These are phyloP conservation scores for Sarcophaga carnaria DNA, from an alignment of 2,888 invertebrate genomes.

Conservation along the genomic window DNA sequence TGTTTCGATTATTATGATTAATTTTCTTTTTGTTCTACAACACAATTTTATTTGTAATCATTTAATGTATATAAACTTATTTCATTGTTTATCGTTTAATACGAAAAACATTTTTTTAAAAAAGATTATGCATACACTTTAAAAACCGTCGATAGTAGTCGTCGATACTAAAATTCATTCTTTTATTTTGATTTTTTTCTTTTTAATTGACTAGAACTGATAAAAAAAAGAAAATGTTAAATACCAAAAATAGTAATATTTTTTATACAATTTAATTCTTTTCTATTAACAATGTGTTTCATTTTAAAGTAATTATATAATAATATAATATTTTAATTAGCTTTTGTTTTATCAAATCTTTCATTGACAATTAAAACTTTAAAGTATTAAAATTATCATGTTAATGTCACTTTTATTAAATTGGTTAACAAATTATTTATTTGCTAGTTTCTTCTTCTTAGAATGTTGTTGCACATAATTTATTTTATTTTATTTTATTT, in stretches of 20 bases:
- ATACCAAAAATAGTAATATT: not conserved
- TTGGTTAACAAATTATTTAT: no score
- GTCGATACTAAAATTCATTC: slow-evolving; percentile 40
- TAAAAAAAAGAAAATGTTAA: slow-evolving; percentile 21
- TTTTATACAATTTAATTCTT: not conserved
- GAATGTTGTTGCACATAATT: not conserved
- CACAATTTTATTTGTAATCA: slow-evolving; percentile 31
- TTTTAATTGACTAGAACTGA: slow-evolving; percentile 42
- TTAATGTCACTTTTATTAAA: not conserved
- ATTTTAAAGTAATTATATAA: slow-evolving; percentile 36
- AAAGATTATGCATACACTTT: slow-evolving; percentile 21
- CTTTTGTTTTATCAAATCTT: not conserved
- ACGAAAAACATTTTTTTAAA: slow-evolving; percentile 7
- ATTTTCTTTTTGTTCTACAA: not conserved
- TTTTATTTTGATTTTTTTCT: slow-evolving; percentile 7
- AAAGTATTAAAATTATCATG: slow-evolving; percentile 3
- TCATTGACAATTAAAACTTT: not conserved
- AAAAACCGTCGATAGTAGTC: not conserved
- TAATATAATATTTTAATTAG: slow-evolving; percentile 31
- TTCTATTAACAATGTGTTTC: not conserved
- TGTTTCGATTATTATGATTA: not conserved
- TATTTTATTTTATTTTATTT: not conserved
- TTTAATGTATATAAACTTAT: slow-evolving; percentile 11
- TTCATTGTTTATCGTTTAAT: slow-evolving; percentile 20
- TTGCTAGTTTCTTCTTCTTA: no score